Evolutionary conservation across 2,888 invertebrate genomes (phyloP).

Genomic region (Lasius fuliginosus): DNA sequence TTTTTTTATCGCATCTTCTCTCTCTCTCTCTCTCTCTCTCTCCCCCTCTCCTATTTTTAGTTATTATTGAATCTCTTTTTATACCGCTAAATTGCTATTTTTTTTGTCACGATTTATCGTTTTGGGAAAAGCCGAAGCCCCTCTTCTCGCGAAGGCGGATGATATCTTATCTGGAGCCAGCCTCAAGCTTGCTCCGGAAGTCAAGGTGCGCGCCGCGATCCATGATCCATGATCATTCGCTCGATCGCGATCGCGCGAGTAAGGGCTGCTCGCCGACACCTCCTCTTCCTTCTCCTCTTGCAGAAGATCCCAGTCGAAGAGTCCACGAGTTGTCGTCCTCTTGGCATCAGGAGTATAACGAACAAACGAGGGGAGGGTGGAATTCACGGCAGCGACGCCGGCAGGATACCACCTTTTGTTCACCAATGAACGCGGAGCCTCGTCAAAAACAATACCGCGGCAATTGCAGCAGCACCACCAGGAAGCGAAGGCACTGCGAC

Average conservation of each 20-base stretch:
- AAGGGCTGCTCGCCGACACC: not conserved
- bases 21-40: not conserved
- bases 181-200: slow-evolving; percentile 60
- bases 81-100: not conserved
- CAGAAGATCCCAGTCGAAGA: not conserved
- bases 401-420: slow-evolving; percentile 76
- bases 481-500: slow-evolving; percentile 77
- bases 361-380: slow-evolving; percentile 19
- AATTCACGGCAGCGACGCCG: slow-evolving; percentile 72
- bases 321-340: not conserved
- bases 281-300: not conserved
- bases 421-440: slow-evolving; percentile 82
- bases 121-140: slow-evolving; percentile 22
- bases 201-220: slow-evolving; percentile 50
- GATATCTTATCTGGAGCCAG: slow-evolving; percentile 74
- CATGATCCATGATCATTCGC: slow-evolving; percentile 70
- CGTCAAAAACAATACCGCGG: slow-evolving; percentile 79
- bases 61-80: not conserved
- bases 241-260: slow-evolving; percentile 35
- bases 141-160: slow-evolving; percentile 12
- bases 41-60: not conserved
- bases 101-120: not conserved
- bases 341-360: not conserved
- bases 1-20: not conserved
- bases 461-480: slow-evolving; percentile 74